These are phyloP conservation scores for Clarias laeviceps DNA, from an alignment of 2,797 vertebrate genomes.

Conservation along the genomic window DNA sequence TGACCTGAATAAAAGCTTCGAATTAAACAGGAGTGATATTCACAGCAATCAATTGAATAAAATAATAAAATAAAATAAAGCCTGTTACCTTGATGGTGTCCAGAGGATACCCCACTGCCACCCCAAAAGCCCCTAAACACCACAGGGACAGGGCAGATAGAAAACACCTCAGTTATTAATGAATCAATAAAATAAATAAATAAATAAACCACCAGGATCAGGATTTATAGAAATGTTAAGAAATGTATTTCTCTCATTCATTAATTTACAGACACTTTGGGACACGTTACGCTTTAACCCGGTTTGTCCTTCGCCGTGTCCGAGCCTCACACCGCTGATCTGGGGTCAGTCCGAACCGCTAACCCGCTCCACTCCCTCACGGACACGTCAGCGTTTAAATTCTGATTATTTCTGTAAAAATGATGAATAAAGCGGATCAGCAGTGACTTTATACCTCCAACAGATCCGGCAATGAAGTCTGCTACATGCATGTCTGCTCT, in stretches of 20 bases:
- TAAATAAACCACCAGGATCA: too few species aligned
- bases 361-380: neutral
- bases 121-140: conserved; percentile 80
- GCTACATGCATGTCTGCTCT: conserved; percentile 57
- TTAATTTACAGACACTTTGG: neutral
- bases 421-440: neutral
- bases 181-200: too few species aligned
- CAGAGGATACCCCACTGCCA: conserved; percentile 84
- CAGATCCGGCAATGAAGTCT: conserved; percentile 70
- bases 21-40: neutral
- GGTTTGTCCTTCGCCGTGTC: neutral
- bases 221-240: neutral
- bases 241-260: neutral
- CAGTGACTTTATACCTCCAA: conserved; percentile 64
- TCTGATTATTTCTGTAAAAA: neutral
- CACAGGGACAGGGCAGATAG: conserved; percentile 1
- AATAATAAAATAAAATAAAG: neutral
- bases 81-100: conserved; percentile 84
- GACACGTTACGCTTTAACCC: too few species aligned
- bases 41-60: neutral
- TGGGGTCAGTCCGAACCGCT: neutral
- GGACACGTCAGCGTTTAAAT: neutral
- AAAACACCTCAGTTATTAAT: neutral
- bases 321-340: neutral
- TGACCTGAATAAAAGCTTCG: conserved; percentile 70